phyloP scores from a whole-genome alignment of 2,888 invertebrate genomes.

The Agrilus biguttatus region DNA sequence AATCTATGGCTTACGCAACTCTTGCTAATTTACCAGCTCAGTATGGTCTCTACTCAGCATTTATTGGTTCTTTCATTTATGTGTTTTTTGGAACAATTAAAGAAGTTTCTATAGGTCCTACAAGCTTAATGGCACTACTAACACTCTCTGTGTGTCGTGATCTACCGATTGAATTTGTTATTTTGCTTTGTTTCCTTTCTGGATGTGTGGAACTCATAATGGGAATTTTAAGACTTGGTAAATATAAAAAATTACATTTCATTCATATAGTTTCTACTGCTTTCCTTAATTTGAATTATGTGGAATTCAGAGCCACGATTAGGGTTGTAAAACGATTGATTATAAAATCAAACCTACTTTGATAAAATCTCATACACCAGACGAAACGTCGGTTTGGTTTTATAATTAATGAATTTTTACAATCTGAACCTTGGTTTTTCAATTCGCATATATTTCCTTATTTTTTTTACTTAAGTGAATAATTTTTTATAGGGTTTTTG shows the following conservation, averaged over 20 bases:
- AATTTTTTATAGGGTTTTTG: slow-evolving; percentile 50
- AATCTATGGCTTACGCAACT: slow-evolving; percentile 82
- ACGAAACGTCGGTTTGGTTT: too few relatives aligned
- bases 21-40: slow-evolving; percentile 74
- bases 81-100: slow-evolving; percentile 74
- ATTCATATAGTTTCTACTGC: too few relatives aligned
- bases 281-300: too few relatives aligned
- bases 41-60: slow-evolving; percentile 86
- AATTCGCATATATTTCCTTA: background rate
- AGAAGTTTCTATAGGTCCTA: slow-evolving; percentile 83
- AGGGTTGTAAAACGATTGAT: too few relatives aligned
- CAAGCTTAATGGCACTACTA: slow-evolving; percentile 81
- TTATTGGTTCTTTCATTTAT: slow-evolving; percentile 80
- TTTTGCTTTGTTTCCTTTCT: slow-evolving; percentile 62
- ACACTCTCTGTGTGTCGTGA: slow-evolving; percentile 58
- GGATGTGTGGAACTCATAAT: slow-evolving; percentile 66
- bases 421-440: too few relatives aligned
- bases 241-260: too few relatives aligned
- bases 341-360: too few relatives aligned
- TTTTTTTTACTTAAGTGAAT: background rate
- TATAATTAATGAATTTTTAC: too few relatives aligned
- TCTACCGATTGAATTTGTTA: slow-evolving; percentile 55
- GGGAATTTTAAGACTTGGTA: slow-evolving; percentile 71
- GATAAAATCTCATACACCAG: too few relatives aligned
- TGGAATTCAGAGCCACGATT: too few relatives aligned